phyloP scores from a whole-genome alignment of 2,888 invertebrate species.

The Volucella inanis region DNA sequence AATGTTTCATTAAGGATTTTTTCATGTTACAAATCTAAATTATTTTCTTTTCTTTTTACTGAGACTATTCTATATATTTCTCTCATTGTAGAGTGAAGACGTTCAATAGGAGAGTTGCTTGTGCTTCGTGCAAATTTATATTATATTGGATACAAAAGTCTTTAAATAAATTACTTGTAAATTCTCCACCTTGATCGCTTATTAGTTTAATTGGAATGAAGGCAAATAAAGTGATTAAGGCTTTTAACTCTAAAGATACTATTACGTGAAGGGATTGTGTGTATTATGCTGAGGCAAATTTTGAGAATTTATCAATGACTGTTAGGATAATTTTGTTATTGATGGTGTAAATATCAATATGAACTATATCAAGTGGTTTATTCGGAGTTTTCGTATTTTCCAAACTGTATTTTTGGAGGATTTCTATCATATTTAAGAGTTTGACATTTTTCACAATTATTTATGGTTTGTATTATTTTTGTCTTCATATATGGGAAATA shows the following conservation, averaged over 20 bases:
- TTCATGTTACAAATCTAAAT: too few relatives aligned
- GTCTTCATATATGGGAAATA: background rate
- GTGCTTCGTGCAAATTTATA: background rate
- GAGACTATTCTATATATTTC: background rate
- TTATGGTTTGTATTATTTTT: background rate
- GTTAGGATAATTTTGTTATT: background rate
- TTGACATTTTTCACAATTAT: constrained; percentile 1
- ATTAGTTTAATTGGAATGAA: background rate
- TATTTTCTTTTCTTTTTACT: background rate
- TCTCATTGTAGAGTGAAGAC: constrained; percentile 1
- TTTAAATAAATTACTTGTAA: background rate
- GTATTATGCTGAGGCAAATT: background rate
- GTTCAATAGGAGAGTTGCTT: constrained; percentile 4
- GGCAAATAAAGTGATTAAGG: background rate
- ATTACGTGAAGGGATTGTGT: background rate
- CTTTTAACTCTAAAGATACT: background rate
- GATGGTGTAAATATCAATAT: background rate
- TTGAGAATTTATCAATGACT: background rate
- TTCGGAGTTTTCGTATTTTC: background rate
- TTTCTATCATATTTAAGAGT: background rate
- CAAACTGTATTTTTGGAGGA: background rate
- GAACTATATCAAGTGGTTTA: background rate
- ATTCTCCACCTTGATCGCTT: background rate
- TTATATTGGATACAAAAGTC: background rate
- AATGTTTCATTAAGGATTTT: background rate